These are phyloP conservation scores for Lottia scabra DNA, from an alignment of 2,888 invertebrate genomes.

Conservation along the genomic window DNA sequence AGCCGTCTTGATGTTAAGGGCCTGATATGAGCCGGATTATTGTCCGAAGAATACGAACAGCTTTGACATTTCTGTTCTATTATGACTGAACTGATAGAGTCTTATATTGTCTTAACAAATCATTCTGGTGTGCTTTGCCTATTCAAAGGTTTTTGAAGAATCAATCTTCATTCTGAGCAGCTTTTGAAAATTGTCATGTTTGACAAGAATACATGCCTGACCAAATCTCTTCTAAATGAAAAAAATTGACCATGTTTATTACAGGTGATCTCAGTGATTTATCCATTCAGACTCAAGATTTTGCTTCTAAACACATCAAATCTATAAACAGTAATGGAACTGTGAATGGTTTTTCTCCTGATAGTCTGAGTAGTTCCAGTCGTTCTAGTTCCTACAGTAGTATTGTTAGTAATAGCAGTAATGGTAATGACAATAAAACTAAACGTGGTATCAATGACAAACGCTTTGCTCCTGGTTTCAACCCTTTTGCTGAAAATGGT, in stretches of 20 bases:
- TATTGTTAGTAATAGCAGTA: constrained; percentile 56
- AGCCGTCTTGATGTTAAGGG: too few relatives aligned
- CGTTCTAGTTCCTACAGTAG: constrained; percentile 62
- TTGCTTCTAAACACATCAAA: constrained; percentile 55
- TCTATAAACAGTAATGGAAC: constrained; percentile 25
- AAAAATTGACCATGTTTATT: constrained; percentile 2
- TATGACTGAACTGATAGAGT: too few relatives aligned
- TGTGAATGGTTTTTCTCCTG: constrained; percentile 39
- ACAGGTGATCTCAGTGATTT: constrained; percentile 60
- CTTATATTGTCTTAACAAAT: too few relatives aligned
- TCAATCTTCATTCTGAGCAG: too few relatives aligned
- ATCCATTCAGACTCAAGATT: constrained; percentile 61
- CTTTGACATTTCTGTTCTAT: too few relatives aligned
- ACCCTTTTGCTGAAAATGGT: constrained; percentile 43
- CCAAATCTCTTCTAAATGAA: too few relatives aligned
- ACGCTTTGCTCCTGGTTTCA: constrained; percentile 30
- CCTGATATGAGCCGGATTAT: too few relatives aligned
- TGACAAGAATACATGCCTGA: too few relatives aligned
- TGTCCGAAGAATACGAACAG: too few relatives aligned
- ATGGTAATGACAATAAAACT: constrained; percentile 23
- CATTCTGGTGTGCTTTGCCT: too few relatives aligned
- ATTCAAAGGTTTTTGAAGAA: too few relatives aligned
- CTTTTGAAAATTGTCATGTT: too few relatives aligned
- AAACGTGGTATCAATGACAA: constrained; percentile 29
- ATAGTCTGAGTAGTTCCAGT: constrained; percentile 47